Conservation (phyloP, 2,888 invertebrate genomes). For the Oscheius onirici region DNA sequence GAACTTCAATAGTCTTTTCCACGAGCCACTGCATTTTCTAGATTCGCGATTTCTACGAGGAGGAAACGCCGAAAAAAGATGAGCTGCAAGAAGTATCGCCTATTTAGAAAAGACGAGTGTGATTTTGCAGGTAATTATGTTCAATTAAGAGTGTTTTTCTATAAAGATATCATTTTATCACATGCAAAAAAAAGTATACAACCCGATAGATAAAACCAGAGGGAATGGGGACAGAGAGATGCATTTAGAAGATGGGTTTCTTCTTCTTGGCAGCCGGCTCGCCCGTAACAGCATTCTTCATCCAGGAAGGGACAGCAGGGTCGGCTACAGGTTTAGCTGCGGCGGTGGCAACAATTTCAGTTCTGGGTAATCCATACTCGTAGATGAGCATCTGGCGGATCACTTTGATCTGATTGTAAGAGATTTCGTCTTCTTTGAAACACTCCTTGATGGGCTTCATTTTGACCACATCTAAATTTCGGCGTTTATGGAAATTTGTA, state of each 20-base stretch:
- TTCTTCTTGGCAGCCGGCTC: not conserved
- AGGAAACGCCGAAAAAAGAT: not conserved
- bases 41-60: not conserved
- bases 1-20: not conserved
- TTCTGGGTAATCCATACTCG: slow-evolving; percentile 48
- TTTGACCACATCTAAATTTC: slow-evolving; percentile 48
- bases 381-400: slow-evolving; percentile 49
- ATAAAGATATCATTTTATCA: no score
- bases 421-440: slow-evolving; percentile 34
- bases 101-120: no score
- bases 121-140: no score
- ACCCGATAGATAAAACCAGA: not conserved
- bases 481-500: not conserved
- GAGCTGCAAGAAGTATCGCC: no score
- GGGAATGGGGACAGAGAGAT: not conserved
- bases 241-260: not conserved
- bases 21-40: not conserved
- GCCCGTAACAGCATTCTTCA: not conserved
- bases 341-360: not conserved
- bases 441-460: slow-evolving; percentile 59
- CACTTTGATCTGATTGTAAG: slow-evolving; percentile 52
- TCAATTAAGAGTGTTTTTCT: no score
- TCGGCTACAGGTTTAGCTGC: not conserved
- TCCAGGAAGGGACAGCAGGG: not conserved
- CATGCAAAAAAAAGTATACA: not conserved